Evolutionary conservation across 2,797 vertebrate species (phyloP).

Genomic region (Benthosema pterotum): DNA sequence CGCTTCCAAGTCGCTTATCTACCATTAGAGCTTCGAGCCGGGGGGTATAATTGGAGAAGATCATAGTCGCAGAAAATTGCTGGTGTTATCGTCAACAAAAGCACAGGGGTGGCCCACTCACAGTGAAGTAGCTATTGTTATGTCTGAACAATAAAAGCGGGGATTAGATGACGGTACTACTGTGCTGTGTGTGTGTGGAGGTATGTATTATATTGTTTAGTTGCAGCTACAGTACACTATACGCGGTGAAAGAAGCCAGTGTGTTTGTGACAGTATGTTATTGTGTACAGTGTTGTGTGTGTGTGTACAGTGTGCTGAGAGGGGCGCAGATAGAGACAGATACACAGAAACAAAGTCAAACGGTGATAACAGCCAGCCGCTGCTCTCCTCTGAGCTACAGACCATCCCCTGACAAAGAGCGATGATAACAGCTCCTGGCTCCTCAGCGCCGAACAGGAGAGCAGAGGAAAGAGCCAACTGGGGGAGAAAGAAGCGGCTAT

Average conservation of each 20-base stretch:
- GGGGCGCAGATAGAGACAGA: slow-evolving; percentile 15
- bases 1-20: slow-evolving; percentile 67
- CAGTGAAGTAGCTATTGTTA: slow-evolving; percentile 31
- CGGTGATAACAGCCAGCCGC: slow-evolving; percentile 37
- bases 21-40: slow-evolving; percentile 63
- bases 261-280: slow-evolving; percentile 7
- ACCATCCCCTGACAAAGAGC: slow-evolving; percentile 32
- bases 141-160: slow-evolving; percentile 35
- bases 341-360: slow-evolving; percentile 48
- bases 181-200: slow-evolving; percentile 6
- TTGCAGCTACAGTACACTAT: background rate
- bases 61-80: slow-evolving; percentile 63
- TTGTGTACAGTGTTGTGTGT: background rate
- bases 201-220: slow-evolving; percentile 19
- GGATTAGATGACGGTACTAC: slow-evolving; percentile 41
- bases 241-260: no score
- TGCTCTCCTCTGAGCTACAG: slow-evolving; percentile 33
- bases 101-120: slow-evolving; percentile 56
- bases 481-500: slow-evolving; percentile 26
- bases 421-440: slow-evolving; percentile 35
- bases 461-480: background rate
- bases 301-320: background rate
- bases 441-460: slow-evolving; percentile 27
- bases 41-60: slow-evolving; percentile 63
- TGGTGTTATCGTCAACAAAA: slow-evolving; percentile 57